A percentile compares a stretch with the other conserved stretches of the same genome.
Conservation (phyloP, 2,113 vertebrate species). For the Sinocyclocheilus anshuiensis region DNA sequence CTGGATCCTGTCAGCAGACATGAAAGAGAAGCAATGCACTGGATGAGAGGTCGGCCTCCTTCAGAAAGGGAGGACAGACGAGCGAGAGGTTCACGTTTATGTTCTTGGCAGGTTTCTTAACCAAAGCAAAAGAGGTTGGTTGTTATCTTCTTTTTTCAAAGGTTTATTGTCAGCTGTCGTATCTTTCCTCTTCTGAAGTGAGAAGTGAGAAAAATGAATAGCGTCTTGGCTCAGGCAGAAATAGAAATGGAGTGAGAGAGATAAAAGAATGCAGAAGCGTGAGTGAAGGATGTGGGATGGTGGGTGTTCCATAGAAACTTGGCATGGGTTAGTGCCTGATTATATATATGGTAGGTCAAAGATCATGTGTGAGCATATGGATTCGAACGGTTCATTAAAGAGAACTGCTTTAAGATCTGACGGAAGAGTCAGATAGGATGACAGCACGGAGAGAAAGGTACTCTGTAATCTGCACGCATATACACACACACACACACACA, state of each 20-base stretch:
- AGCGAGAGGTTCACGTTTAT: not conserved
- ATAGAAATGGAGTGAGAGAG: not conserved
- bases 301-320: constrained; percentile 20
- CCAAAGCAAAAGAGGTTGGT: not conserved
- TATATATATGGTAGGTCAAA: constrained; percentile 26
- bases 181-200: constrained; percentile 5
- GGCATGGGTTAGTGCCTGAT: constrained; percentile 33
- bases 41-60: not conserved
- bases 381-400: constrained; percentile 38
- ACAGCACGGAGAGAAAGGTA: constrained; percentile 15
- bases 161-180: not conserved
- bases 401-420: constrained; percentile 13
- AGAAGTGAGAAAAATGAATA: not conserved
- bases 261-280: not conserved
- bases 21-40: not conserved
- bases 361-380: constrained; percentile 38
- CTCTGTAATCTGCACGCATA: constrained; percentile 17
- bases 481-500: constrained; percentile 28
- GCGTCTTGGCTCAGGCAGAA: not conserved
- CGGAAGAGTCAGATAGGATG: constrained; percentile 9
- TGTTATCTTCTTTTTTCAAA: constrained; percentile 4
- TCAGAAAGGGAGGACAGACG: not conserved
- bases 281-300: constrained; percentile 1
- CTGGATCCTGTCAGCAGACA: constrained; percentile 35
- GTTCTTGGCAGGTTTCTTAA: constrained; percentile 10